These are phyloP conservation scores for Chiroxiphia lanceolata DNA, from an alignment of 2,797 vertebrate species.

Conservation along the genomic window DNA sequence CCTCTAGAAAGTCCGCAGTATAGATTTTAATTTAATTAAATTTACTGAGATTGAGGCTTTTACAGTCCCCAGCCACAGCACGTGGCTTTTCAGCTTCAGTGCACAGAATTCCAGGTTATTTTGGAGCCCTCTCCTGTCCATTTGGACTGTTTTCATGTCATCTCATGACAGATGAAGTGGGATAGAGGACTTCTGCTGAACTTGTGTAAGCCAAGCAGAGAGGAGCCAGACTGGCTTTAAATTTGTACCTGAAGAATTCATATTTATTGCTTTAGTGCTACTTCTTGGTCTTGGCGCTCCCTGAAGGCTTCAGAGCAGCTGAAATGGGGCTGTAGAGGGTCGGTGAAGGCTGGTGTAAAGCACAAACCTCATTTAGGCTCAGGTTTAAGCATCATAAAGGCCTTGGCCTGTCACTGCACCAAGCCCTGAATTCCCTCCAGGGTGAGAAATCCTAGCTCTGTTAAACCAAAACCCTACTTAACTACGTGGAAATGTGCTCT, in stretches of 20 bases:
- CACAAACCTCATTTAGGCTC: neutral
- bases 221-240: neutral
- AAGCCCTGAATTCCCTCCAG: neutral
- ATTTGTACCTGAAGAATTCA: neutral
- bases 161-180: neutral
- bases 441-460: neutral
- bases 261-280: neutral
- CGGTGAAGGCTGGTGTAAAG: neutral
- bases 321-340: neutral
- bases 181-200: neutral
- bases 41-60: neutral
- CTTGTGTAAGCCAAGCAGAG: neutral
- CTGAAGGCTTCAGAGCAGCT: neutral
- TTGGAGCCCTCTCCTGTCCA: neutral
- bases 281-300: neutral
- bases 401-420: neutral
- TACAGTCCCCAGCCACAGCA: neutral
- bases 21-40: neutral
- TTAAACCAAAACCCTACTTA: neutral
- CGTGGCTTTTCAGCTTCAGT: neutral
- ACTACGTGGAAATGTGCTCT: neutral
- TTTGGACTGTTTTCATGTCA: neutral
- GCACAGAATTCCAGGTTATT: neutral
- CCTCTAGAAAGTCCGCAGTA: neutral
- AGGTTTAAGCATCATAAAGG: fast-evolving